Percentiles rank a stretch among this genome's conserved stretches.
phyloP scores from a whole-genome alignment of 2,888 invertebrate genomes.

The Caenorhabditis uteleia region DNA sequence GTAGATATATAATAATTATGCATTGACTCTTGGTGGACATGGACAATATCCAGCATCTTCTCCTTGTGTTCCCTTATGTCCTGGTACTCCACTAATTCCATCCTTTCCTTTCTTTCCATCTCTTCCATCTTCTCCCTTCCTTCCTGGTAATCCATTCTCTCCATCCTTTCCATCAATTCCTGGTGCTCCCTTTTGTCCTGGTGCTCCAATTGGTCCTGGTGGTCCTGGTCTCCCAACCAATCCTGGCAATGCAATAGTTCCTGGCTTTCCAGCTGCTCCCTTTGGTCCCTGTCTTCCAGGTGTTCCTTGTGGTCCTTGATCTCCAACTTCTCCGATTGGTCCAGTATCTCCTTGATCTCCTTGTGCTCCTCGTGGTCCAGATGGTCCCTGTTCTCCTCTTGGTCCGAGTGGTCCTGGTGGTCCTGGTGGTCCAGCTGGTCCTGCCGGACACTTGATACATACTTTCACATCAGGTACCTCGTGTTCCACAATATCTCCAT shows the following conservation, averaged over 20 bases:
- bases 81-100: constrained; percentile 35
- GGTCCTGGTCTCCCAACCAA: constrained; percentile 38
- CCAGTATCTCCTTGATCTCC: constrained; percentile 57
- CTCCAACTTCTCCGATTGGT: constrained; percentile 45
- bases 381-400: constrained; percentile 54
- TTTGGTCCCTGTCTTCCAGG: constrained; percentile 22
- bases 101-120: constrained; percentile 35
- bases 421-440: constrained; percentile 59
- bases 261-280: constrained; percentile 39
- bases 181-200: constrained; percentile 21
- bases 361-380: constrained; percentile 52
- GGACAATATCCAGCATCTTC: constrained; percentile 40
- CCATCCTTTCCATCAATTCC: constrained; percentile 37
- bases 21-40: constrained; percentile 39
- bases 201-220: constrained; percentile 38
- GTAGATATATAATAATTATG: no score
- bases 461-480: constrained; percentile 35
- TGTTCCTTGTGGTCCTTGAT: constrained; percentile 36
- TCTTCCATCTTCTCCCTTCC: constrained; percentile 39
- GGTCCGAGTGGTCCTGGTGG: constrained; percentile 54
- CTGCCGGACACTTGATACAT: constrained; percentile 59
- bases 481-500: constrained; percentile 29
- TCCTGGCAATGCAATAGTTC: constrained; percentile 41
- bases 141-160: constrained; percentile 31
- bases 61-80: constrained; percentile 38